Evolutionary conservation across 2,113 vertebrate species (phyloP).

Genomic region (Alosa alosa): DNA sequence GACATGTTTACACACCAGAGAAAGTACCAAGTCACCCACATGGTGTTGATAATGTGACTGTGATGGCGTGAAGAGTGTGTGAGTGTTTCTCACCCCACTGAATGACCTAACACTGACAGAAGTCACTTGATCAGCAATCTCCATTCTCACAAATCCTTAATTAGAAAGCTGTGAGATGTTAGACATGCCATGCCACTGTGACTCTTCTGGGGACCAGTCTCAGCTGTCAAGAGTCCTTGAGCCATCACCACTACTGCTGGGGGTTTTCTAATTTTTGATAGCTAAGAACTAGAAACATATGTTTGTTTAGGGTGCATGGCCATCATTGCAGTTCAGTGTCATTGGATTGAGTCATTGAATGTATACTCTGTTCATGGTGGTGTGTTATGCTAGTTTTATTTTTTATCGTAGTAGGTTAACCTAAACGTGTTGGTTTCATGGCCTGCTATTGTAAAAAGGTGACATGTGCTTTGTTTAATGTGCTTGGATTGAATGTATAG

Average conservation of each 20-base stretch:
- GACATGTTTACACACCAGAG: neutral
- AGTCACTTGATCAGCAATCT: no score
- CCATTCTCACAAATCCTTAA: neutral
- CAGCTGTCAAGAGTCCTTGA: slow-evolving; percentile 7
- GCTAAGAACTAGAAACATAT: no score
- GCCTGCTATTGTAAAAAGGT: no score
- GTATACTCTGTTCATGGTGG: no score
- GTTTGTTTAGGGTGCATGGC: no score
- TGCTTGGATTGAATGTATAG: no score
- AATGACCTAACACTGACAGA: neutral
- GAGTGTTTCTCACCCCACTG: neutral
- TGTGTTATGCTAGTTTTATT: no score
- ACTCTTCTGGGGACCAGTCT: neutral
- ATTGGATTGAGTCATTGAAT: no score
- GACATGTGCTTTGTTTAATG: no score
- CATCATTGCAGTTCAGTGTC: no score
- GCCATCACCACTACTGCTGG: neutral
- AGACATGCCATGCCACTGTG: neutral
- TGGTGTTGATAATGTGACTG: neutral
- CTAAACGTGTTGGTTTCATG: no score
- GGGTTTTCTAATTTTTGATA: neutral
- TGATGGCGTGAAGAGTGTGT: neutral
- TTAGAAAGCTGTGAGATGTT: neutral
- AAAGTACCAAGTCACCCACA: neutral
- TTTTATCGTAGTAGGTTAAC: no score